Evolutionary conservation across 92 coral and sea anemone genomes (phyloP).

Genomic region (Metridium senile): DNA sequence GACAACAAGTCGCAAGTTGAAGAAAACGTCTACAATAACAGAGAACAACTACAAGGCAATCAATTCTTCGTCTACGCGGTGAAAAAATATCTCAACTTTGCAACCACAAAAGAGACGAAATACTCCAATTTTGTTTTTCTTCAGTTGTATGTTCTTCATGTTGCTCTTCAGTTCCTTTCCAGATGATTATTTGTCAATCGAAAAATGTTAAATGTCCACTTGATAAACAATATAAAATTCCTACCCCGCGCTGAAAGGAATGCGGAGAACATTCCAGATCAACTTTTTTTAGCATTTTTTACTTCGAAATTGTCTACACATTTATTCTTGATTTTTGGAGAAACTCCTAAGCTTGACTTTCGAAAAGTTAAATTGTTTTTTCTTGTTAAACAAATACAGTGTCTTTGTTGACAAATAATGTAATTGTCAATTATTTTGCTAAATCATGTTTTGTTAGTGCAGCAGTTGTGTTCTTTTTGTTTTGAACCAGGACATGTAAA

Average conservation of each 20-base stretch:
- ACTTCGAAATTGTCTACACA: background rate
- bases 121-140: background rate
- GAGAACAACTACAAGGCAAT: too few relatives aligned
- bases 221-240: too few relatives aligned
- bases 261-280: conserved; percentile 5
- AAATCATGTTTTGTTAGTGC: conserved; percentile 10
- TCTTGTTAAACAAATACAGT: conserved; percentile 27
- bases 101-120: background rate
- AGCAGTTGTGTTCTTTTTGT: background rate
- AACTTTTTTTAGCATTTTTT: too few relatives aligned
- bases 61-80: too few relatives aligned
- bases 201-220: too few relatives aligned
- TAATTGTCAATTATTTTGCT: conserved; percentile 2
- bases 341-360: background rate
- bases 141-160: background rate
- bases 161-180: background rate
- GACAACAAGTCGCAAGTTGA: background rate
- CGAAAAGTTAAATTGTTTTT: conserved; percentile 1
- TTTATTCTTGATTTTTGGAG: background rate
- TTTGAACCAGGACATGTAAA: conserved; percentile 14
- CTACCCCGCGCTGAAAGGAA: too few relatives aligned
- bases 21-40: background rate
- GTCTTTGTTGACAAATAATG: conserved; percentile 14
- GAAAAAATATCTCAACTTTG: background rate
- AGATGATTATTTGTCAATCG: too few relatives aligned